phyloP scores from a whole-genome alignment of 2,113 vertebrate species.

The Nerophis lumbriciformis region DNA sequence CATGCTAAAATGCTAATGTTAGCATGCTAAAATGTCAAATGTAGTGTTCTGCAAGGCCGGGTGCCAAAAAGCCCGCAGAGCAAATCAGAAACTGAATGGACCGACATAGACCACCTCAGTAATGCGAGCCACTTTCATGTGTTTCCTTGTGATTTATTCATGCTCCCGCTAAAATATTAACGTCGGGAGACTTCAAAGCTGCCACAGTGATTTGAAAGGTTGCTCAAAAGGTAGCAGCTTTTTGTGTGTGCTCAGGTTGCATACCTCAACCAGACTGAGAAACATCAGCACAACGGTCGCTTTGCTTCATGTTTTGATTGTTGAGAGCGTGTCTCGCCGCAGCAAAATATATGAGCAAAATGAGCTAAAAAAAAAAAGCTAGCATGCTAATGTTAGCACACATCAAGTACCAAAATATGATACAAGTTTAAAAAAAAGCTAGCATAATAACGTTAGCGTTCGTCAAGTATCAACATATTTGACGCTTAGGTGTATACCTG shows the following conservation, averaged over 20 bases:
- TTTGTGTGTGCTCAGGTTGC: not conserved
- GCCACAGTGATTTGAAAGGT: constrained; percentile 1
- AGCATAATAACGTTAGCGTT: too few relatives aligned
- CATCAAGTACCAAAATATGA: too few relatives aligned
- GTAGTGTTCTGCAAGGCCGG: not conserved
- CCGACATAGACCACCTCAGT: not conserved
- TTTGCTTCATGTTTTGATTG: not conserved
- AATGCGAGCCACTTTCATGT: not conserved
- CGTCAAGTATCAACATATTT: too few relatives aligned
- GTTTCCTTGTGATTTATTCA: constrained; percentile 13
- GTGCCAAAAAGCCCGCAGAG: not conserved
- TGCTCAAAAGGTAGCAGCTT: constrained; percentile 1
- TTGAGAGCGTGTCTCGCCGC: not conserved
- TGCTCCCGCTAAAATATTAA: constrained; percentile 8
- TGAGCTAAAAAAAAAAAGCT: too few relatives aligned
- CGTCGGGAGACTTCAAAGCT: constrained; percentile 3
- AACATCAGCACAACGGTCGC: not conserved
- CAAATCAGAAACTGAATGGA: not conserved
- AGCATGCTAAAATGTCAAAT: too few relatives aligned
- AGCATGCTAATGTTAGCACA: too few relatives aligned
- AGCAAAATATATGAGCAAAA: not conserved
- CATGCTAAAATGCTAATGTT: too few relatives aligned
- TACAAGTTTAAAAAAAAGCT: too few relatives aligned
- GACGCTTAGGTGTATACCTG: too few relatives aligned
- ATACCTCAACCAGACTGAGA: not conserved